Base-by-base conservation (phyloP, 2,797 vertebrate genomes). In the Mastacembelus armatus region DNA sequence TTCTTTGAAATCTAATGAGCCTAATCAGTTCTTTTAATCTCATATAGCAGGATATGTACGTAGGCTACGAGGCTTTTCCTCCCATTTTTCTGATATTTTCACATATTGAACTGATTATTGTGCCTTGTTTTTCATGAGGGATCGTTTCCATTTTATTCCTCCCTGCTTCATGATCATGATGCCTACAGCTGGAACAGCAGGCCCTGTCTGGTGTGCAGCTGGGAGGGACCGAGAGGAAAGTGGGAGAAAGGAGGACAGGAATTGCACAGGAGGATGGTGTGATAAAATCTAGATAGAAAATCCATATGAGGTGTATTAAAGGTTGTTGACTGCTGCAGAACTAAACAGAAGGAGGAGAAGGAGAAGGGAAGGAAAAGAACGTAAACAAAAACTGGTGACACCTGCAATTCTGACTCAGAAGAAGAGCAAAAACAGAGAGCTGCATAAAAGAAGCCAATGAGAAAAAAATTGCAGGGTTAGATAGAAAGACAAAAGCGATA, bases 191-290 rank as follows among this genome's bases (percentile, higher is more conserved):
- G 71, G 47, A 22, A 69, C 54, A 79, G 66, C 2, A 38, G 57
- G 22, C 50, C 77, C 71, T 88, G 88, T 91, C 78, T 89, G 89
- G 71, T 5, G 0, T 11, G 4, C 83, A 89, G 74, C 83, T 89
- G 86, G 66, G 64, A 5, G 15, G 39, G 65, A 55, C 40, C 35
- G 73, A 75, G 43, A 66, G 47, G 67, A 4, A 61, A 51, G 40
- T 7, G 50, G 36, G 39, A 60, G 54, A 52, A 38, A 19, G 62
- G 61, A 68, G 33, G 62, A 50, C 52, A 67, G 18, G 11, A 57
- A 48, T 0, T 7, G 22, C 5, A 19, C 59, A 66, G 51, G 22
- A 57, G 5, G n/a, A 42, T 5, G 29, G 32, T 49, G 51, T 4
- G 32, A 71, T 50, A n/a, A n/a, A n/a, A n/a, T n/a, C n/a, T n/a